Base-by-base conservation (phyloP, 2,113 vertebrate species). In the Cepphus grylle region DNA sequence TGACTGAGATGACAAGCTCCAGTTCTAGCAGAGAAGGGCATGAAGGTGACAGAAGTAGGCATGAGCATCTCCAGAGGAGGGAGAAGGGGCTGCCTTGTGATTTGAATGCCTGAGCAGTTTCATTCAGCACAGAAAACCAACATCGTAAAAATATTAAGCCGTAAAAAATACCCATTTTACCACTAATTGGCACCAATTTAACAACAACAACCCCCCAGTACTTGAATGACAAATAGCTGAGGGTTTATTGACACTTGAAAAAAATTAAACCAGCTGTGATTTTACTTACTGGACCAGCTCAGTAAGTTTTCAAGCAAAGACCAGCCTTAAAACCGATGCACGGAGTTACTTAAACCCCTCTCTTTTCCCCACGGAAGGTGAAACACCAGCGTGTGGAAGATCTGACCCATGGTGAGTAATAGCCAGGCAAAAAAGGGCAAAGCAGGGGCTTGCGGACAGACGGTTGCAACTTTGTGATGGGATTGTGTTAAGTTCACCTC, bases 401-500 rank as follows among this genome's bases (percentile, higher is more conserved):
- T 13, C 43, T 32, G 52, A 45, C 32, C 56, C 11, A 6, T 3
- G 5, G 32, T 20, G 38, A 70, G 30, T 17, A 45, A 17, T 1
- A 73, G 55, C 34, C 47, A 47, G 23, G 49, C n/a, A 69, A 71
- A 59, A 59, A 78, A 7, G 7, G 20, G 29, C 38, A 79, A 87
- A 71, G n/a, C 66, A 26, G 11, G 0, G 0, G 1, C 2, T 9
- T 59, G 43, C 49, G 3, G 11, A 23, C 47, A 17, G 70, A 32
- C 4, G 17, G 22, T 2, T 43, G 5, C 42, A 69, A 72, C 5
- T 25, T 32, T 21, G 36, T 50, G 7, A 50, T 32, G 10, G 1
- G 14, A 12, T 16, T n/a, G n/a, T 8, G 45, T 20, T 19, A 19
- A 86, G 19, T 45, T 85, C 42, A 63, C 26, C 12, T 13, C 26